Conservation (phyloP, 1,140 invertebrate species). For the Scaptomyza hsui region DNA sequence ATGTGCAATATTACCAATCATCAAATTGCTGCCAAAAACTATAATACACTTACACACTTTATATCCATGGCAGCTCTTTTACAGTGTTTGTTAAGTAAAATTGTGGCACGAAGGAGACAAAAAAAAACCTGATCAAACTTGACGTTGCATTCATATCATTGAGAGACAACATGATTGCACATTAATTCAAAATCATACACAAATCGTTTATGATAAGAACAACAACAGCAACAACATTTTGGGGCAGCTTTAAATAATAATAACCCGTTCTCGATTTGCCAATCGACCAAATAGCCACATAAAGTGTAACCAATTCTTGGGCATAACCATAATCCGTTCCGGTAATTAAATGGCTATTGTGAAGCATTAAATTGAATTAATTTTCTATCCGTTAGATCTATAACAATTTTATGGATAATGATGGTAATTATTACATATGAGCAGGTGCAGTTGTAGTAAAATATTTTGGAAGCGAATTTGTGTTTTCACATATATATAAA, state of each 20-base stretch:
- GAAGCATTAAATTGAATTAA: constrained; percentile 36
- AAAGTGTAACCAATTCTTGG: constrained; percentile 32
- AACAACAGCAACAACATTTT: constrained; percentile 1
- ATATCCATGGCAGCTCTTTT: neutral
- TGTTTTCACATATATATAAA: too few species aligned
- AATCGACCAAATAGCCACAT: constrained; percentile 14
- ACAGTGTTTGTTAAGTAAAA: neutral
- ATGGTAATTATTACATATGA: neutral
- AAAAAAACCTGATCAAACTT: neutral
- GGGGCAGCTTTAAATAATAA: neutral
- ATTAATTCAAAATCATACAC: constrained; percentile 37
- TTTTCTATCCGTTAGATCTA: constrained; percentile 21
- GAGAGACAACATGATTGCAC: constrained; percentile 45
- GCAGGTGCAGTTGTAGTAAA: neutral
- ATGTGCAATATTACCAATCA: neutral
- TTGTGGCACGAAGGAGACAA: neutral
- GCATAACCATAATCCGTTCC: constrained; percentile 38
- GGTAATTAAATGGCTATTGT: constrained; percentile 33
- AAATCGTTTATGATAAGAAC: constrained; percentile 69
- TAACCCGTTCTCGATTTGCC: constrained; percentile 22
- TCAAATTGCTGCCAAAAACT: neutral
- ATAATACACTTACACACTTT: neutral
- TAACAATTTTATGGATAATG: neutral
- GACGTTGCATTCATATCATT: constrained; percentile 12
- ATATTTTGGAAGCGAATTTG: neutral